Percentiles rank a stretch among this genome's conserved stretches.
These are phyloP conservation scores for Tachina grossa DNA, from an alignment of 2,888 invertebrate genomes.

Conservation along the genomic window DNA sequence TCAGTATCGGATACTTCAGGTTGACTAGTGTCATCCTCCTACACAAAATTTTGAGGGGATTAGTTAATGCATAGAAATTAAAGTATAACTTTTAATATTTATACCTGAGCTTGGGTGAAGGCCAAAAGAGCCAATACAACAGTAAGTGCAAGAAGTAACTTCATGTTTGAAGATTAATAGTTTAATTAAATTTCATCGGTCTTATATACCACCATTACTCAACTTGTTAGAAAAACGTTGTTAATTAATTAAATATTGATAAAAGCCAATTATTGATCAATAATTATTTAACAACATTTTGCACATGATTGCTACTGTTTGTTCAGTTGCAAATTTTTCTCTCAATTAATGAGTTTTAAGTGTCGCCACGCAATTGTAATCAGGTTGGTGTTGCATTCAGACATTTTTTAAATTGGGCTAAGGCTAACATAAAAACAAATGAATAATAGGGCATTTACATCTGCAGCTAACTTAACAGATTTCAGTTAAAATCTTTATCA, in stretches of 20 bases:
- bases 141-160: conserved; percentile 11
- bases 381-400: too few relatives aligned
- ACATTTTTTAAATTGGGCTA: too few relatives aligned
- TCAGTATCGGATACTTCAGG: not conserved
- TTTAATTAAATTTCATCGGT: not conserved
- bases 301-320: too few relatives aligned
- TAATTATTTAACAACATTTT: too few relatives aligned
- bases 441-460: too few relatives aligned
- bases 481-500: too few relatives aligned
- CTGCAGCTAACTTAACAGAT: too few relatives aligned
- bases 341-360: too few relatives aligned
- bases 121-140: conserved; percentile 28
- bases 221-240: not conserved
- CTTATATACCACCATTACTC: not conserved
- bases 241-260: not conserved
- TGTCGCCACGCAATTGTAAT: too few relatives aligned
- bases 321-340: too few relatives aligned
- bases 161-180: conserved; percentile 4
- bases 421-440: too few relatives aligned
- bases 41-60: not conserved
- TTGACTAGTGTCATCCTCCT: conserved; percentile 15
- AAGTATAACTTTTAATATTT: not conserved
- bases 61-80: not conserved
- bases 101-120: conserved; percentile 29
- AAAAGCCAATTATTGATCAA: not conserved